Conservation (phyloP, 2,797 vertebrate genomes). For the Protonibea diacanthus region DNA sequence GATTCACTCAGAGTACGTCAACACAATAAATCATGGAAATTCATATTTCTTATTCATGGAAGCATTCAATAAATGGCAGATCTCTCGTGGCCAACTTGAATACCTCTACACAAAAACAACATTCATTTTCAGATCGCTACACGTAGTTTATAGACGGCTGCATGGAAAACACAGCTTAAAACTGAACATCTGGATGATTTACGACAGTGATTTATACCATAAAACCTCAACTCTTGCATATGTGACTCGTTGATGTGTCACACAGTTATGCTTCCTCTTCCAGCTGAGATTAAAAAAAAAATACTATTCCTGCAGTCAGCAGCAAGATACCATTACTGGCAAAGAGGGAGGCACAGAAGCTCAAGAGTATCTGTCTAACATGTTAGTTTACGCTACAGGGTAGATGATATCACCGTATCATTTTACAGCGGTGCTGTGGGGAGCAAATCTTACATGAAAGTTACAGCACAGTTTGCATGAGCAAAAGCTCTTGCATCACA, state of each 20-base stretch:
- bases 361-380: slow-evolving; percentile 19
- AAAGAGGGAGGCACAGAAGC: slow-evolving; percentile 10
- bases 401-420: slow-evolving; percentile 34
- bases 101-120: slow-evolving; percentile 14
- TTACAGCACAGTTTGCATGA: slow-evolving; percentile 39
- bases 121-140: slow-evolving; percentile 17
- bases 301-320: background rate
- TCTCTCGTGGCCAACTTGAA: background rate
- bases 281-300: slow-evolving; percentile 3
- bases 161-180: slow-evolving; percentile 3
- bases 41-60: slow-evolving; percentile 32
- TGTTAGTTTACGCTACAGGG: slow-evolving; percentile 21
- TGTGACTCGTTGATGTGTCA: background rate
- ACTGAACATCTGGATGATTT: slow-evolving; percentile 1
- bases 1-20: slow-evolving; percentile 47
- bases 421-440: slow-evolving; percentile 25
- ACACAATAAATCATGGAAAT: slow-evolving; percentile 25
- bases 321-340: slow-evolving; percentile 16
- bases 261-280: slow-evolving; percentile 5
- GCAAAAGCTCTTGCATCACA: slow-evolving; percentile 24
- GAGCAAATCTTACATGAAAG: slow-evolving; percentile 49
- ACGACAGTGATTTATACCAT: background rate
- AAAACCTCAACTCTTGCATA: background rate
- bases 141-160: background rate
- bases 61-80: slow-evolving; percentile 20